Percentiles rank a stretch among this genome's conserved stretches.
Evolutionary conservation across 2,113 vertebrate genomes (phyloP).

Genomic region (Anguilla rostrata): DNA sequence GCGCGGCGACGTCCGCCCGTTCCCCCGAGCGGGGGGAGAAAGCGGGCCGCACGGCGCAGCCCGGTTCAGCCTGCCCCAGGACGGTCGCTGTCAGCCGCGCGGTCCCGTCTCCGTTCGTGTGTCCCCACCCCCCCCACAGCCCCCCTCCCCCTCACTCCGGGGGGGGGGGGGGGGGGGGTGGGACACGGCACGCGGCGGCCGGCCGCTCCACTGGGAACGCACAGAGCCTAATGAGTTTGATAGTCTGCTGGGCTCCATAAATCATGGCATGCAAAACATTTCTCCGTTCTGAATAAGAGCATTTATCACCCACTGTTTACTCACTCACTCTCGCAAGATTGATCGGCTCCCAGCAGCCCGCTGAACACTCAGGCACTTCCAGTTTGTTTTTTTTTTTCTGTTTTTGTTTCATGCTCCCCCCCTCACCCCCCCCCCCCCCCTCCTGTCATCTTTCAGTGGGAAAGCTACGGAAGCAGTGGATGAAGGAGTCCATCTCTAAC

Average conservation of each 20-base stretch:
- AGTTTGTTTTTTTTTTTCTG: conserved; percentile 46
- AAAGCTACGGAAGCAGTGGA: conserved; percentile 97
- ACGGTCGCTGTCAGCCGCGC: not conserved
- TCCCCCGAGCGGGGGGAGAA: not conserved
- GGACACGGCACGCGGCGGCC: conserved; percentile 76
- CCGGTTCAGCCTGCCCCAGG: not conserved
- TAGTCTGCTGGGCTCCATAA: conserved; percentile 99
- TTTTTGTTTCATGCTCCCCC: conserved; percentile 51
- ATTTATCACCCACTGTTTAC: conserved; percentile 99
- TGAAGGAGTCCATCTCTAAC: conserved; percentile 88
- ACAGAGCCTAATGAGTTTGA: conserved; percentile 98
- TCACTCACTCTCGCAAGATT: conserved; percentile 97
- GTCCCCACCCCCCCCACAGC: not conserved
- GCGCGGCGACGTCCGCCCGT: not conserved
- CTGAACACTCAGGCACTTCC: conserved; percentile 76
- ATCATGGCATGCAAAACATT: conserved; percentile 99
- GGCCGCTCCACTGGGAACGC: conserved; percentile 90
- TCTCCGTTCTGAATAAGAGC: conserved; percentile 99
- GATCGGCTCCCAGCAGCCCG: conserved; percentile 87
- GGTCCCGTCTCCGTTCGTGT: not conserved
- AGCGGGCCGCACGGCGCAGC: not conserved
- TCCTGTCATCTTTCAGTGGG: conserved; percentile 82
- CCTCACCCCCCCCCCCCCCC: conserved; percentile 48
- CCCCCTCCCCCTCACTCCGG: conserved; percentile 55
- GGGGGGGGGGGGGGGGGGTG: conserved; percentile 60